Conservation (phyloP, 2,113 vertebrate species). For the Cottus gobio region DNA sequence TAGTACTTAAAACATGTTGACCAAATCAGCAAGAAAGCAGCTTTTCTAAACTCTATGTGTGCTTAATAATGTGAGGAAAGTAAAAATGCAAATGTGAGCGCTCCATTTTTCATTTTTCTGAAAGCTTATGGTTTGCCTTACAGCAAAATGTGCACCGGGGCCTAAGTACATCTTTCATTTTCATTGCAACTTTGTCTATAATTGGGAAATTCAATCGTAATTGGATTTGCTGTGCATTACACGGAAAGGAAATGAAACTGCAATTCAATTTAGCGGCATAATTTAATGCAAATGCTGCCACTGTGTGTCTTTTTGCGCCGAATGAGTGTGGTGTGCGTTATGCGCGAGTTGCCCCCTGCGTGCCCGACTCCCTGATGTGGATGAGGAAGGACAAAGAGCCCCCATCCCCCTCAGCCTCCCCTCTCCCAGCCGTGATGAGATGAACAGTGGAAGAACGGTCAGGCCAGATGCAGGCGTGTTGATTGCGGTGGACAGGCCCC, state of each 20-base stretch:
- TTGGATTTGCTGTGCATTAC: constrained; percentile 12
- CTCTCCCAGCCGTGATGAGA: constrained; percentile 33
- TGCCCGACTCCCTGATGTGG: constrained; percentile 38
- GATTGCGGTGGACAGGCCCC: constrained; percentile 76
- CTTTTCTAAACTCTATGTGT: not conserved
- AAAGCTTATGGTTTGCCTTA: not conserved
- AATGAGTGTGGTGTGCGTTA: not conserved
- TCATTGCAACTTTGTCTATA: not conserved
- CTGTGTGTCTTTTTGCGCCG: not conserved
- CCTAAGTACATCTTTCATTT: constrained; percentile 13
- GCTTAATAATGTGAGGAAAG: not conserved
- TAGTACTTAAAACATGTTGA: not conserved
- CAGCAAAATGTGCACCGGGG: not conserved
- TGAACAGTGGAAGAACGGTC: constrained; percentile 53
- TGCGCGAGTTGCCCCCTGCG: constrained; percentile 6
- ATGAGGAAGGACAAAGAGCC: constrained; percentile 53
- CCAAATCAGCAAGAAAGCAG: not conserved
- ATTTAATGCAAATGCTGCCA: constrained; percentile 26
- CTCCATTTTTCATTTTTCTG: not conserved
- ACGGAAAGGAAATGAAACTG: not conserved
- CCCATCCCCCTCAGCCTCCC: not conserved
- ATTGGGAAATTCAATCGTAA: constrained; percentile 22
- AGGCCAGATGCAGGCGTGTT: constrained; percentile 57
- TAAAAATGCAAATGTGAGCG: constrained; percentile 17
- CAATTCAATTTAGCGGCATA: constrained; percentile 18